Base-by-base conservation (phyloP, 2,113 vertebrate species). In the Aramus guarauna region DNA sequence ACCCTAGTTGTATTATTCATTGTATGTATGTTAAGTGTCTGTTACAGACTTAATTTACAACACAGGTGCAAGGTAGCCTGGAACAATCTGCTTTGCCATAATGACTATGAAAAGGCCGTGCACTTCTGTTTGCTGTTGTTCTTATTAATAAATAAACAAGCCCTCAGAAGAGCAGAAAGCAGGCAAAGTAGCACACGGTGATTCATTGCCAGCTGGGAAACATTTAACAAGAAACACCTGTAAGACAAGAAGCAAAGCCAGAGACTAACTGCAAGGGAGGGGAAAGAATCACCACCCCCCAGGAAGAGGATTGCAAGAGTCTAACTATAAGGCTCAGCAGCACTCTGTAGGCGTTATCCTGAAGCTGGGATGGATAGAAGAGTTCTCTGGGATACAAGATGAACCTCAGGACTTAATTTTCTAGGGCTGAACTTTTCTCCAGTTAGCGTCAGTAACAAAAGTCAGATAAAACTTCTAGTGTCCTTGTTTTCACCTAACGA, bases 71-170 rank as follows among this genome's bases (percentile, higher is more conserved):
- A 91, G 79, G 52, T 56, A 74, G 67, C 32, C 79, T 80, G 75
- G 72, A 85, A 93, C 50, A 80, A 78, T 2, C 8, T 67, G 32
- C 39, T 80, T 73, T 77, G 64, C 59, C 84, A 63, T 39, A 90
- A 83, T 74, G 30, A 60, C 62, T 92, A 81, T 84, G 75, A 80
- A 95, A 95, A 95, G n/a, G 30, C 47, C 16, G 1, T 15, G 53
- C 5, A 11, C 80, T 92, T 86, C 41, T 52, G 50, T 53, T 88
- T 86, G 50, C 32, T 90, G 66, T 80, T 77, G 43, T 56, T 83
- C 85, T 74, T 85, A 85, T 80, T 91, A 92, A 96, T 93, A 96
- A 94, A 94, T 24, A 95, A 95, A 90, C 58, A 64, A 86, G 67
- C 39, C 47, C 26, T 71, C 41, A 20, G 76, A 92, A 45, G 12